Evolutionary conservation across 2,113 vertebrate genomes (phyloP).

Genomic region (Pangasianodon gigas): DNA sequence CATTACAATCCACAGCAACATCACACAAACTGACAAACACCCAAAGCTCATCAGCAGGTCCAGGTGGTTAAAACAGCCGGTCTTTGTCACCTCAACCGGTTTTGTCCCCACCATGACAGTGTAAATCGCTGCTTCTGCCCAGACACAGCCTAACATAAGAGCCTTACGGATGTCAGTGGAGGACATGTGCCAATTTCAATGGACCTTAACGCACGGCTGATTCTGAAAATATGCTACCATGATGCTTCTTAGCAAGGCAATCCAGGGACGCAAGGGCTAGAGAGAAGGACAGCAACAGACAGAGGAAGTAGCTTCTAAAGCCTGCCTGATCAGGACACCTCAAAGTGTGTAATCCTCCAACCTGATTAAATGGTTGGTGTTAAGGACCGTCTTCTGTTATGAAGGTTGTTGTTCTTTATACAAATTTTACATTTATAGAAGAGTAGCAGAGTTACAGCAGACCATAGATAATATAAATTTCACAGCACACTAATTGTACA

Average conservation of each 20-base stretch:
- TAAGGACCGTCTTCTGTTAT: neutral
- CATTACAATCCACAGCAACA: neutral
- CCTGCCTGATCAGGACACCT: slow-evolving; percentile 42
- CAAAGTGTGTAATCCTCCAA: slow-evolving; percentile 20
- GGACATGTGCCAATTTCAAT: slow-evolving; percentile 73
- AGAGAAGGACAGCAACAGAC: neutral
- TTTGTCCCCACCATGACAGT: slow-evolving; percentile 77
- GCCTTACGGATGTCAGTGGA: slow-evolving; percentile 76
- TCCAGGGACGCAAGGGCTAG: slow-evolving; percentile 56
- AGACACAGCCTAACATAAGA: slow-evolving; percentile 75
- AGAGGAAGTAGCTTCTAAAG: slow-evolving; percentile 28
- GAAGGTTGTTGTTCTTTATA: neutral
- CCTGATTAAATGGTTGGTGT: neutral
- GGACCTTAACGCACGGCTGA: slow-evolving; percentile 68
- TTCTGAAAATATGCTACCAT: slow-evolving; percentile 70
- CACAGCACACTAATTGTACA: neutral
- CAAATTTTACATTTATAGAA: neutral
- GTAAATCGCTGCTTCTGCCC: slow-evolving; percentile 65
- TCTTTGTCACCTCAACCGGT: slow-evolving; percentile 74
- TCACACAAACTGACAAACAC: slow-evolving; percentile 42
- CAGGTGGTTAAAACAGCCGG: slow-evolving; percentile 64
- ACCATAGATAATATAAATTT: neutral
- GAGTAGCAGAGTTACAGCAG: neutral
- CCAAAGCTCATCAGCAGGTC: slow-evolving; percentile 55
- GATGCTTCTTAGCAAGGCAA: slow-evolving; percentile 62